phyloP scores from a whole-genome alignment of 2,888 invertebrate species.

The Herminia tarsipennalis region DNA sequence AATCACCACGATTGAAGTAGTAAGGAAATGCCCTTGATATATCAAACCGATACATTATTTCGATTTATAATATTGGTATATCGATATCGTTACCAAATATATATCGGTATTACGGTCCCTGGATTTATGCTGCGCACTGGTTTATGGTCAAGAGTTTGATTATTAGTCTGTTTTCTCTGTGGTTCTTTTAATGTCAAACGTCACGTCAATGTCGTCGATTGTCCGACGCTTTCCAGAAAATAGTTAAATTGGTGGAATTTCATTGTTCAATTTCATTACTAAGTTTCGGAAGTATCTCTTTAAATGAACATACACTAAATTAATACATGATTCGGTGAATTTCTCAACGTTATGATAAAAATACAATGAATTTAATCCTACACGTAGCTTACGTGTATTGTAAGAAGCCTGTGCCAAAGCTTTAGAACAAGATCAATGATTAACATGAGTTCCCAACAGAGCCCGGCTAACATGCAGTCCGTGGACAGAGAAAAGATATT shows the following conservation, averaged over 20 bases:
- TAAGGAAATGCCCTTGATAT: too few relatives aligned
- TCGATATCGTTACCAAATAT: too few relatives aligned
- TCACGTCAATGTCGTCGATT: constrained; percentile 35
- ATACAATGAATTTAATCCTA: constrained; percentile 43
- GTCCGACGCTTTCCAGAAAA: constrained; percentile 38
- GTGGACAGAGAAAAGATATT: constrained; percentile 95
- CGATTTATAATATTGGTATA: too few relatives aligned
- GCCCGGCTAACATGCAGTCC: constrained; percentile 90
- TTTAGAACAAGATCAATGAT: constrained; percentile 57
- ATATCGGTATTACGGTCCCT: too few relatives aligned
- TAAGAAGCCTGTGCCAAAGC: constrained; percentile 45
- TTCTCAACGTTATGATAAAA: constrained; percentile 19
- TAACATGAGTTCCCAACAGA: constrained; percentile 91
- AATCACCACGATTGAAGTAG: too few relatives aligned
- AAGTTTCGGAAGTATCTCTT: constrained; percentile 22
- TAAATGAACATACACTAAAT: constrained; percentile 18
- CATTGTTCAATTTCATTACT: constrained; percentile 16
- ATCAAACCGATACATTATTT: too few relatives aligned
- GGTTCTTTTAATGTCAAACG: constrained; percentile 13
- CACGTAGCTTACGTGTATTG: constrained; percentile 46
- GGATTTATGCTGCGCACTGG: too few relatives aligned
- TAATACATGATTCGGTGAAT: constrained; percentile 27
- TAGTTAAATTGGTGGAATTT: constrained; percentile 15
- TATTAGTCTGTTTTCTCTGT: constrained; percentile 4
- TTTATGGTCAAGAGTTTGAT: too few relatives aligned